These are phyloP conservation scores for Leptinotarsa tumamoca DNA, from an alignment of 2,888 invertebrate genomes.

Conservation along the genomic window DNA sequence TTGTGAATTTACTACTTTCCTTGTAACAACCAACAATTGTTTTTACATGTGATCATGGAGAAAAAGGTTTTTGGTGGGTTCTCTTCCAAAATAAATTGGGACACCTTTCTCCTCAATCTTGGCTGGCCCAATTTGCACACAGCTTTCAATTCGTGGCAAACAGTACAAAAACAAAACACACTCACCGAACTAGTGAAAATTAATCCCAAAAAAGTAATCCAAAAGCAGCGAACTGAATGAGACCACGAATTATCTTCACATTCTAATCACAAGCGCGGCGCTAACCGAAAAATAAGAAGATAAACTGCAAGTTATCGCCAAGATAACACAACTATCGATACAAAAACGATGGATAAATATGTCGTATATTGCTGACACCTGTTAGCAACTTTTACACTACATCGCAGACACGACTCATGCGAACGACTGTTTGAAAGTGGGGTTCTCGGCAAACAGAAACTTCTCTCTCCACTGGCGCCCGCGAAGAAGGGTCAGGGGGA, in stretches of 20 bases:
- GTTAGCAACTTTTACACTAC: conserved; percentile 48
- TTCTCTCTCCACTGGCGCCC: conserved; percentile 37
- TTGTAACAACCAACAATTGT: background rate
- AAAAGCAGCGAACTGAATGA: conserved; percentile 22
- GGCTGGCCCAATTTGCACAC: background rate
- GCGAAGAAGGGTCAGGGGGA: background rate
- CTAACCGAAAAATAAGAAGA: conserved; percentile 30
- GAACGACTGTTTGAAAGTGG: conserved; percentile 51
- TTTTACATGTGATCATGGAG: background rate
- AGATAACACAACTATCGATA: conserved; percentile 36
- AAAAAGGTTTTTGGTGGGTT: background rate
- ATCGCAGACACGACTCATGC: conserved; percentile 49
- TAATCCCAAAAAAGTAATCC: conserved; percentile 33
- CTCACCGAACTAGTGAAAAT: conserved; percentile 6
- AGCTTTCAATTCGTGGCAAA: background rate
- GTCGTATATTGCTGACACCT: conserved; percentile 44
- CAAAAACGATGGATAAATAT: conserved; percentile 32
- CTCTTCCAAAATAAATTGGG: background rate
- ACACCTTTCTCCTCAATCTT: conserved; percentile 14
- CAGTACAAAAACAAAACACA: conserved; percentile 4
- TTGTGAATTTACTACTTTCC: too few species aligned
- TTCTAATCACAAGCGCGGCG: conserved; percentile 28
- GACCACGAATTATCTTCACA: conserved; percentile 22
- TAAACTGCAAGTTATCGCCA: conserved; percentile 31
- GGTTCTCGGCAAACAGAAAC: conserved; percentile 43